Base-by-base conservation (phyloP, 2,797 vertebrate genomes). In the Zalophus californianus region DNA sequence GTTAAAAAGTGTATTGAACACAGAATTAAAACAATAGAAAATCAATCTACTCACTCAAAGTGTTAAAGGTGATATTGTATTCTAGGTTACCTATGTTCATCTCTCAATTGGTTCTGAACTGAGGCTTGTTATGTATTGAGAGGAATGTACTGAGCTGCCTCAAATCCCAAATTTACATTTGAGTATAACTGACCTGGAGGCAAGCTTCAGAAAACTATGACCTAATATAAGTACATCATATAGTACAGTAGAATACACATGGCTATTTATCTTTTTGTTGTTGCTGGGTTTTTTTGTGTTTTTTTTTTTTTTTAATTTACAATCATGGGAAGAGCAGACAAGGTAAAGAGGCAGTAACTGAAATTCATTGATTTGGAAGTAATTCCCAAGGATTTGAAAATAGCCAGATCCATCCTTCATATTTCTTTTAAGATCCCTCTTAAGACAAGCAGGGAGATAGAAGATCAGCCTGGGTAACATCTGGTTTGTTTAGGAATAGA, bases 331-430 rank as follows among this genome's bases (percentile, higher is more conserved):
- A 60, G 48, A 96, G 32, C 38, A 78, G 92, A 93, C 77, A 84
- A 86, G 48, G 82, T 86, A 97, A 94, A 96, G 86, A 95, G 58
- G 82, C 68, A 92, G 90, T 91, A 54, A 97, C 93, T 92, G 79
- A 95, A 97, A 92, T 94, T 90, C 95, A 95, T 79, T 75, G 79
- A 94, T 96, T 96, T 94, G 94, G 95, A 98, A 96, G 95, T 97
- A 95, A 98, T 98, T 98, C 97, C 68, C 87, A 82, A 98, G 97
- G 97, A 98, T 98, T 98, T 98, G 98, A 98, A 98, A 98, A 98
- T 98, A 97, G 82, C 98, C 98, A 98, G 98, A 98, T 98, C 97
- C 93, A 98, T 94, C 98, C 77, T 98, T 98, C 98, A 98, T 98
- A 98, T 97, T 97, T 97, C 97, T 98, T 97, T 91, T 84, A 89